These are phyloP conservation scores for Drosophila tanythrix DNA, from an alignment of 2,888 invertebrate genomes.

Conservation along the genomic window DNA sequence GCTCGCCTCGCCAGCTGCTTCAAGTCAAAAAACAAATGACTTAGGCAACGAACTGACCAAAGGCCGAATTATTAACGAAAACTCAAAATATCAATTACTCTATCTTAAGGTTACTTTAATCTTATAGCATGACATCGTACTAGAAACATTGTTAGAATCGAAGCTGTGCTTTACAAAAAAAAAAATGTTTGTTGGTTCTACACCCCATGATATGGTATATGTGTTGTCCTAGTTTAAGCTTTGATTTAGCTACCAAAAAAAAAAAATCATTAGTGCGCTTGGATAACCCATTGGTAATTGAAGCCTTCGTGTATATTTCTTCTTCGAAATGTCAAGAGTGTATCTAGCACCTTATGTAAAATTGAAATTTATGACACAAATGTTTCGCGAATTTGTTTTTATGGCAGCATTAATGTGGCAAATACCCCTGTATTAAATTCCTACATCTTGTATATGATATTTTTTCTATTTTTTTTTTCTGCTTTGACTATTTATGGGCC, in stretches of 20 bases:
- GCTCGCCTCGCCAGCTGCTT: slow-evolving; percentile 21
- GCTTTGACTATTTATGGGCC: slow-evolving; percentile 59
- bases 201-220: neutral
- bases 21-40: slow-evolving; percentile 41
- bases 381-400: slow-evolving; percentile 62
- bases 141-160: neutral
- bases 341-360: slow-evolving; percentile 46
- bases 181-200: neutral
- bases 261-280: neutral
- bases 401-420: slow-evolving; percentile 66
- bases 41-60: slow-evolving; percentile 52
- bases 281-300: slow-evolving; percentile 28
- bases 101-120: slow-evolving; percentile 1
- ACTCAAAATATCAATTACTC: slow-evolving; percentile 9
- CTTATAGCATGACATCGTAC: neutral
- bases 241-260: neutral
- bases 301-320: slow-evolving; percentile 28
- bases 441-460: slow-evolving; percentile 17
- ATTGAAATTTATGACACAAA: slow-evolving; percentile 65
- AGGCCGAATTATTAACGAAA: slow-evolving; percentile 9
- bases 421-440: slow-evolving; percentile 56
- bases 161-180: neutral
- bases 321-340: slow-evolving; percentile 45
- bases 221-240: neutral
- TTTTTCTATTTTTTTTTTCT: slow-evolving; percentile 13